A percentile compares a stretch with the other conserved stretches of the same genome.
Conservation (phyloP, 2,888 invertebrate genomes). For the Belgica antarctica region DNA sequence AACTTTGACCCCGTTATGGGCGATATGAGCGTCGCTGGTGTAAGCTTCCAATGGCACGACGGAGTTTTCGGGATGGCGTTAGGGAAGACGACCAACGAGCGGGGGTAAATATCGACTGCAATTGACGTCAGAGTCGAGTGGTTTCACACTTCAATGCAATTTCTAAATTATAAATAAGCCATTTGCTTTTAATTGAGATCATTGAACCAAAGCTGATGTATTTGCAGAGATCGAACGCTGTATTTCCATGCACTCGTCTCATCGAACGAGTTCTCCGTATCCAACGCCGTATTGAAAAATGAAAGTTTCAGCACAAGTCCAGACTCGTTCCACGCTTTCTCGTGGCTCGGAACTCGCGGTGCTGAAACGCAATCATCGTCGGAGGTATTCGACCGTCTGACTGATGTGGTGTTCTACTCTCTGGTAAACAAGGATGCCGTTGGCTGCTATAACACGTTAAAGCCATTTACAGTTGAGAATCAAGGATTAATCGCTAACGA, state of each 20-base stretch:
- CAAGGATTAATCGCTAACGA: conserved; percentile 68
- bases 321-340: conserved; percentile 69
- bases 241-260: conserved; percentile 82
- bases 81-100: not conserved
- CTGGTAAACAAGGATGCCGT: conserved; percentile 72
- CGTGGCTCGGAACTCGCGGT: conserved; percentile 72
- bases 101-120: too few relatives aligned
- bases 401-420: conserved; percentile 71
- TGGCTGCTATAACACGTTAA: conserved; percentile 74
- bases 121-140: too few relatives aligned
- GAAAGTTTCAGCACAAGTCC: conserved; percentile 65
- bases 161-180: not conserved
- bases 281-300: conserved; percentile 70
- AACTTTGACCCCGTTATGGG: conserved; percentile 77
- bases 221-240: conserved; percentile 63
- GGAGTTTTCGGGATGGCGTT: conserved; percentile 75
- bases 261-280: conserved; percentile 75
- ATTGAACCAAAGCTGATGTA: too few relatives aligned
- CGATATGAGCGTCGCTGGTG: conserved; percentile 71
- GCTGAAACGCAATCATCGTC: conserved; percentile 70
- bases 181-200: too few relatives aligned
- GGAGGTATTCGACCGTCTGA: conserved; percentile 66
- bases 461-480: conserved; percentile 64
- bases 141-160: not conserved
- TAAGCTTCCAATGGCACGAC: conserved; percentile 83